phyloP scores from a whole-genome alignment of 2,888 invertebrate genomes.

The Didymodactylos carnosus region DNA sequence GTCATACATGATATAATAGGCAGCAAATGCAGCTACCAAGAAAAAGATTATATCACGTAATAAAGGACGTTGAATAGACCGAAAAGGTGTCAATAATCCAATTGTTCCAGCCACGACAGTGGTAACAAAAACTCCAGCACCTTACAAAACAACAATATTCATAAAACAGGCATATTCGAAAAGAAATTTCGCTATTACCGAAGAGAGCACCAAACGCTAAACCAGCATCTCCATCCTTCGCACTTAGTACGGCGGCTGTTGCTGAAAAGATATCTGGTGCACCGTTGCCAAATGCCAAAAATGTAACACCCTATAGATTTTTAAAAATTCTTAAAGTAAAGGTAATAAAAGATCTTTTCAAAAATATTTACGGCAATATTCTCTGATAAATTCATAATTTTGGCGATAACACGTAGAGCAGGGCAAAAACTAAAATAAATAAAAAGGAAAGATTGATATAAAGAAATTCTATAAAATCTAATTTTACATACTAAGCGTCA shows the following conservation, averaged over 20 bases:
- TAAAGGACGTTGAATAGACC: constrained; percentile 37
- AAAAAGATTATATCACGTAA: constrained; percentile 40
- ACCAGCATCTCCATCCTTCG: constrained; percentile 31
- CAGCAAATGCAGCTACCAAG: constrained; percentile 37
- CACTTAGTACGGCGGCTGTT: constrained; percentile 38
- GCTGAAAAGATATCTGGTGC: constrained; percentile 50
- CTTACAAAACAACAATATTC: not conserved
- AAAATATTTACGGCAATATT: constrained; percentile 34
- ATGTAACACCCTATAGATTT: constrained; percentile 42
- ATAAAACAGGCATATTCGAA: not conserved
- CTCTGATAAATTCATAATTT: constrained; percentile 37
- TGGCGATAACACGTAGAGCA: constrained; percentile 38
- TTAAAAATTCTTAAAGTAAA: not conserved
- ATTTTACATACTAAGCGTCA: constrained; percentile 41
- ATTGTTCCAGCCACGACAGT: constrained; percentile 43
- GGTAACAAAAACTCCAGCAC: constrained; percentile 10
- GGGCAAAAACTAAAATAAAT: constrained; percentile 44
- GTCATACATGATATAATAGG: constrained; percentile 36
- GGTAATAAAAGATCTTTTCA: not conserved
- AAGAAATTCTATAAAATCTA: too few relatives aligned
- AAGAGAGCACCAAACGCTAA: constrained; percentile 32
- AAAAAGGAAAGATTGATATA: too few relatives aligned
- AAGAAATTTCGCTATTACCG: constrained; percentile 18
- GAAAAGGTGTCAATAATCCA: constrained; percentile 41
- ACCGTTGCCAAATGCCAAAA: constrained; percentile 51